Base-by-base conservation (phyloP, 2,888 invertebrate genomes). In the Pammene fasciana region DNA sequence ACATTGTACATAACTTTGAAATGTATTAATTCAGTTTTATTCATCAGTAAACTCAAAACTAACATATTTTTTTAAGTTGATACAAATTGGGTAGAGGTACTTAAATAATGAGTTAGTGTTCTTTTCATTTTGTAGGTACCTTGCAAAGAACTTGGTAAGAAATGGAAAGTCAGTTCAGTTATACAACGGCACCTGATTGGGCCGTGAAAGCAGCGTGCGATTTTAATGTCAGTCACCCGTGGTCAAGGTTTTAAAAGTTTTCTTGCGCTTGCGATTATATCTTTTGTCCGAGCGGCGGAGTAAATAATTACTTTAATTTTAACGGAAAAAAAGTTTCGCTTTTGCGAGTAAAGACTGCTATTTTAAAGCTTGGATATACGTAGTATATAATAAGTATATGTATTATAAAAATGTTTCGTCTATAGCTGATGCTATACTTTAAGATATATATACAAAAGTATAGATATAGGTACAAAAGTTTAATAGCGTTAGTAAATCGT, bases 121-220 rank as follows among this genome's bases (percentile, higher is more conserved):
- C 46, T 52, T 50, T 59, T 45, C 10, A 45, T 65, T 59, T 46
- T 65, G 52, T n/a, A n/a, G n/a, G n/a, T 70, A 38, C 18, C 56
- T 70, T 18, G 57, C 59, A 59, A 65, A 50, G 41, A 60, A 67
- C 70, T 59, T 70, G 79, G 75, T 75, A 82, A 88, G 89, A 89
- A 92, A 90, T 89, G 90, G 92, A 92, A 92, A 92, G 91, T 90
- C 77, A 82, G 89, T 89, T 90, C 76, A 82, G 90, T 90, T 91
- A 91, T 91, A 90, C 90, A 92, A 92, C 88, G 82, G 74, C 87
- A 92, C 90, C 86, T 90, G 88, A 90, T 82, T 80, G 82, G 77
- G 84, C 84, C 88, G 92, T 91, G 92, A 92, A 92, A 92, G 92
- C 92, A 88, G 80, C 80, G 80, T 82, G 77, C 75, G 76, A 71